Conservation (phyloP, 2,113 vertebrate species). For the Spea bombifrons region DNA sequence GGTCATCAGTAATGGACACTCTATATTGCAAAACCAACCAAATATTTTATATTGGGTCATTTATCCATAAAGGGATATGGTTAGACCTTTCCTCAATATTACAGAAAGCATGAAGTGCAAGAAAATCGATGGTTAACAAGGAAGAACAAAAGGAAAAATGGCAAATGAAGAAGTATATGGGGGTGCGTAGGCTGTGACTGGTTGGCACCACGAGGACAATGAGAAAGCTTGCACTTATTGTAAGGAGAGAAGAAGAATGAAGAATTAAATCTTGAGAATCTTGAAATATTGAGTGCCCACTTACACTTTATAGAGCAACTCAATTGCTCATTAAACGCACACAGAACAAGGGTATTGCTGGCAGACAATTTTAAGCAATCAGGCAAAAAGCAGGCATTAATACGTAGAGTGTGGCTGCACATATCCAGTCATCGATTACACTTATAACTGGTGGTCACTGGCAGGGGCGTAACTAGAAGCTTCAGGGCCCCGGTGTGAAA, state of each 20-base stretch:
- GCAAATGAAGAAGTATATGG: constrained; percentile 2
- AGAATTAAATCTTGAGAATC: constrained; percentile 2
- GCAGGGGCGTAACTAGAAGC: too few relatives aligned
- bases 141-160: not conserved
- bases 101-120: not conserved
- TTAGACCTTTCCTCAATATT: not conserved
- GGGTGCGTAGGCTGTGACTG: not conserved
- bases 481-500: too few relatives aligned
- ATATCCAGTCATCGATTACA: too few relatives aligned
- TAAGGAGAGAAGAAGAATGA: not conserved
- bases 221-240: not conserved
- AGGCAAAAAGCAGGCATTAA: too few relatives aligned
- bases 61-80: not conserved
- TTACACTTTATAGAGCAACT: too few relatives aligned
- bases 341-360: too few relatives aligned
- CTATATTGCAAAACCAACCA: not conserved
- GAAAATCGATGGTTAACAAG: not conserved
- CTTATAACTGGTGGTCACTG: too few relatives aligned
- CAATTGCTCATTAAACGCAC: too few relatives aligned
- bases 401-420: too few relatives aligned
- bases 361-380: too few relatives aligned
- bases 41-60: not conserved
- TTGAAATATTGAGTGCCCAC: too few relatives aligned
- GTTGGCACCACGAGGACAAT: not conserved
- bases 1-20: constrained; percentile 5